Percentiles rank a stretch among this genome's conserved stretches.
Evolutionary conservation across 2,797 vertebrate genomes (phyloP).

Genomic region (Aldrovandia affinis): DNA sequence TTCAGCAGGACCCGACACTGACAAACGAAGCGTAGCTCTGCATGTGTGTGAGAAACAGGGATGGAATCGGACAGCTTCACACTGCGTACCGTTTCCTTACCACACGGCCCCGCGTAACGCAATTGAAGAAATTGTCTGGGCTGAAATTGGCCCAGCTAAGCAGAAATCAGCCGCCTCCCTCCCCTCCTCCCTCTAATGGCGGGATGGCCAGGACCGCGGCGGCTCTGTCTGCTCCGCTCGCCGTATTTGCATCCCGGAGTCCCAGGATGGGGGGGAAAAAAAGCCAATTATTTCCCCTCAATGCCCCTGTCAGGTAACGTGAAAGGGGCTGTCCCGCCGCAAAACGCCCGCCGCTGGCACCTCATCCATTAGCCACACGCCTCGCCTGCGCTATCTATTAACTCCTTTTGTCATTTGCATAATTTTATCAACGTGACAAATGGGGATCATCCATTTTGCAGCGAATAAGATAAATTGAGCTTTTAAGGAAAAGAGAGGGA

Average conservation of each 20-base stretch:
- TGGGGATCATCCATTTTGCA: conserved; percentile 68
- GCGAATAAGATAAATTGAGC: conserved; percentile 71
- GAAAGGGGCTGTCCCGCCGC: conserved; percentile 71
- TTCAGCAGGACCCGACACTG: conserved; percentile 48
- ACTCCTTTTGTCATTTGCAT: conserved; percentile 76
- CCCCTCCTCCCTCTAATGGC: conserved; percentile 49
- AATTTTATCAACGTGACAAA: conserved; percentile 78
- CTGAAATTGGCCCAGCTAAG: conserved; percentile 55
- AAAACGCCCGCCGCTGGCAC: conserved; percentile 66
- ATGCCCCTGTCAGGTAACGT: conserved; percentile 76
- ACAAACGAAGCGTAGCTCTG: conserved; percentile 52
- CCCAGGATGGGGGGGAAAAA: conserved; percentile 64
- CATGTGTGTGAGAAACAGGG: conserved; percentile 53
- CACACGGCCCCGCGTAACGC: conserved; percentile 46
- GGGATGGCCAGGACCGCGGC: not conserved
- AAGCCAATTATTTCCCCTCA: conserved; percentile 79
- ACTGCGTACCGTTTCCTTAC: conserved; percentile 48
- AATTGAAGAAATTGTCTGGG: conserved; percentile 55
- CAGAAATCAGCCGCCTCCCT: conserved; percentile 63
- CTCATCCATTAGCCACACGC: conserved; percentile 74
- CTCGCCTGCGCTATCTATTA: conserved; percentile 71
- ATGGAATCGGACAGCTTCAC: conserved; percentile 50
- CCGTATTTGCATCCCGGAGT: conserved; percentile 69
- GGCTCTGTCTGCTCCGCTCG: conserved; percentile 1
- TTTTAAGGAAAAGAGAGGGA: conserved; percentile 53